Percentiles rank a stretch among this genome's conserved stretches.
phyloP scores from a whole-genome alignment of 2,888 invertebrate genomes.

The Dynastes tityus region DNA sequence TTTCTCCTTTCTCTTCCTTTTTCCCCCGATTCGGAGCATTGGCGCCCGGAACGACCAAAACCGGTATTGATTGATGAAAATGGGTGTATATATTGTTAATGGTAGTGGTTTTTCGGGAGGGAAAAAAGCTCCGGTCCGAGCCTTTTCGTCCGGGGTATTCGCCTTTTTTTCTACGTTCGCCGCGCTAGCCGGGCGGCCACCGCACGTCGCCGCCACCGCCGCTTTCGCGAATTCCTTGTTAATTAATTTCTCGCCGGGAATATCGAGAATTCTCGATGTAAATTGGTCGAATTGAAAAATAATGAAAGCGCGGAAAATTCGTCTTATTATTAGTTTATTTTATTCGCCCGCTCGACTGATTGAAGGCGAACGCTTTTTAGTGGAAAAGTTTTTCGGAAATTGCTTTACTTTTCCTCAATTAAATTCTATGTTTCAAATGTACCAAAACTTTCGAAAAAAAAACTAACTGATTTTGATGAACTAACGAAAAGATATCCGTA shows the following conservation, averaged over 20 bases:
- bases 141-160: conserved; percentile 33
- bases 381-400: no score
- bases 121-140: conserved; percentile 32
- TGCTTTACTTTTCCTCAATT: no score
- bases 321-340: conserved; percentile 32
- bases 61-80: conserved; percentile 47
- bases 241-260: conserved; percentile 46
- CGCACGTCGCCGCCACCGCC: neutral
- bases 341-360: neutral
- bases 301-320: conserved; percentile 29
- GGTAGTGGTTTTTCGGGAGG: conserved; percentile 38
- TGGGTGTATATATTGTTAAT: conserved; percentile 48
- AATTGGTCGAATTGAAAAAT: conserved; percentile 44
- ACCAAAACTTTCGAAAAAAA: no score
- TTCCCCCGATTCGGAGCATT: conserved; percentile 15
- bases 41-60: conserved; percentile 21
- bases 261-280: conserved; percentile 43
- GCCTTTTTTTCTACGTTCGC: conserved; percentile 21
- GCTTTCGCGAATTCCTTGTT: conserved; percentile 43
- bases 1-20: conserved; percentile 4
- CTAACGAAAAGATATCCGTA: no score
- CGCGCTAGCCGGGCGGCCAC: neutral
- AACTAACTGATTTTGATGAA: no score
- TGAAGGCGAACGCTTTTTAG: conserved; percentile 10
- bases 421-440: no score